Evolutionary conservation across 35 echinoderm and acorn worm genomes (phyloP).

Genomic region (Apostichopus japonicus): DNA sequence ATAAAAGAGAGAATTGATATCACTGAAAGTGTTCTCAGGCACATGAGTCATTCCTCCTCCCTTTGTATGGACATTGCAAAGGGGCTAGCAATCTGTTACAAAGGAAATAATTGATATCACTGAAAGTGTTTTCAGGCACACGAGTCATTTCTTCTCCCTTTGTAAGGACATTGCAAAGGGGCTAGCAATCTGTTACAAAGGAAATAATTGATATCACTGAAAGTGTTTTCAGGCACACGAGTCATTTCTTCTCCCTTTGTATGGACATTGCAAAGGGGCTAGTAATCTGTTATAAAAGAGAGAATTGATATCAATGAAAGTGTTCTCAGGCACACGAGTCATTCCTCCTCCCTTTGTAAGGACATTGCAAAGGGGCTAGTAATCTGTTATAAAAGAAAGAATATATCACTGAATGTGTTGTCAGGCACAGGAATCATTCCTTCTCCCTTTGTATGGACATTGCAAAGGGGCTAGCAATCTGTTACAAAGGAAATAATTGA

Average conservation of each 20-base stretch:
- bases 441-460: slow-evolving; percentile 83
- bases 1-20: too few species aligned
- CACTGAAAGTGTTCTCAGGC: too few species aligned
- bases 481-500: neutral
- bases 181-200: too few species aligned
- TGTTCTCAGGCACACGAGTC: neutral
- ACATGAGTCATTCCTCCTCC: slow-evolving; percentile 85
- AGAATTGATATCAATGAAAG: too few species aligned
- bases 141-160: slow-evolving; percentile 85
- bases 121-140: too few species aligned
- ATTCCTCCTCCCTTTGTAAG: slow-evolving; percentile 81
- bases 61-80: slow-evolving; percentile 76
- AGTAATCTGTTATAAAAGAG: too few species aligned
- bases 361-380: slow-evolving; percentile 70
- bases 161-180: slow-evolving; percentile 74
- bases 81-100: slow-evolving; percentile 77
- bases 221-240: too few species aligned
- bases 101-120: too few species aligned
- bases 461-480: slow-evolving; percentile 73
- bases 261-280: too few species aligned
- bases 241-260: too few species aligned
- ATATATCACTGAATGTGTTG: neutral
- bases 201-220: too few species aligned
- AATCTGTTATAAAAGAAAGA: slow-evolving; percentile 56
- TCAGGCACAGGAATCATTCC: slow-evolving; percentile 78